Percentiles rank a stretch among this genome's conserved stretches.
Evolutionary conservation across 64 coral and sea anemone species (phyloP).

Genomic region (Pocillopora verrucosa): DNA sequence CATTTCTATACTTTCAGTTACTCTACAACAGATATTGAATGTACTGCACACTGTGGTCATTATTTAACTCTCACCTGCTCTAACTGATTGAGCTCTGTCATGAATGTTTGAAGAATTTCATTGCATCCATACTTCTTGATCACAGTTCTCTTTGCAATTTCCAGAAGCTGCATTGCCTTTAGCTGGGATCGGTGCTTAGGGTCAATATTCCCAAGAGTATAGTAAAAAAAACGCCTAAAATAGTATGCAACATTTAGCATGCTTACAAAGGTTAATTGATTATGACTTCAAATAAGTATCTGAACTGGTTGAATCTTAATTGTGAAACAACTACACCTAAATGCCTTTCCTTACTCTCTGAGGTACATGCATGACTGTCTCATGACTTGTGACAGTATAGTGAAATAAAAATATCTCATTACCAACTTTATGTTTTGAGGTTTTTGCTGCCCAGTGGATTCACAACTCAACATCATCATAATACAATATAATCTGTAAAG

Average conservation of each 20-base stretch:
- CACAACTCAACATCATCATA: slow-evolving; percentile 63
- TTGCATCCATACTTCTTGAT: slow-evolving; percentile 68
- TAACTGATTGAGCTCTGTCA: slow-evolving; percentile 35
- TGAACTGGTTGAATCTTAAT: no score
- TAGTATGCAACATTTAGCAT: no score
- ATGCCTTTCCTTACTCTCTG: no score
- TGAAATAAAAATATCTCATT: slow-evolving; percentile 5
- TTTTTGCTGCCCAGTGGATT: slow-evolving; percentile 63
- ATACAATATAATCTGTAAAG: slow-evolving; percentile 62
- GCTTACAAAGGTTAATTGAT: no score
- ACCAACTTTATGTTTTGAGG: slow-evolving; percentile 64
- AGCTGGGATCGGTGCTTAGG: slow-evolving; percentile 52
- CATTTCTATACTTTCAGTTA: no score
- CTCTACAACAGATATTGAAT: no score
- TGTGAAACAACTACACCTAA: no score
- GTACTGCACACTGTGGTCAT: no score
- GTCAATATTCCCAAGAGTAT: slow-evolving; percentile 70
- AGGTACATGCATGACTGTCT: neutral
- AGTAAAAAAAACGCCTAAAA: slow-evolving; percentile 35
- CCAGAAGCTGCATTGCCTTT: slow-evolving; percentile 62
- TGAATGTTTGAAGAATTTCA: slow-evolving; percentile 53
- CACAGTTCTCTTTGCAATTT: slow-evolving; percentile 17
- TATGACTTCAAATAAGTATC: neutral
- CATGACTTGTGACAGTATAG: neutral
- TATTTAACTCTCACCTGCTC: slow-evolving; percentile 49